phyloP scores from a whole-genome alignment of 1,140 invertebrate species.

The Trachelipus rathkii region DNA sequence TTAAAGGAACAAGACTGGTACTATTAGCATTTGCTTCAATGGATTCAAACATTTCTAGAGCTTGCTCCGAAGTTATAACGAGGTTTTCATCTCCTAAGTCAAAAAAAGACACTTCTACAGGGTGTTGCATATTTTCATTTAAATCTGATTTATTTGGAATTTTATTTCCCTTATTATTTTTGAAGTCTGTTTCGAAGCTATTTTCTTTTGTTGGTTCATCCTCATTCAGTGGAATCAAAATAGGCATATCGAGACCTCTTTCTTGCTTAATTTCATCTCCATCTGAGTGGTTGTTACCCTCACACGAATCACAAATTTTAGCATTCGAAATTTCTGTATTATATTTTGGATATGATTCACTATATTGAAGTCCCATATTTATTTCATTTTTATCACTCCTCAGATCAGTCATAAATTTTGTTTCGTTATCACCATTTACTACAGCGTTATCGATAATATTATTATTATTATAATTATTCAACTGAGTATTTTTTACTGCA shows the following conservation, averaged over 20 bases:
- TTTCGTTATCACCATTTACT: not conserved
- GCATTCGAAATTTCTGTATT: not conserved
- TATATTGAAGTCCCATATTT: not conserved
- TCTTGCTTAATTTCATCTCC: not conserved
- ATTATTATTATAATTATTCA: not conserved
- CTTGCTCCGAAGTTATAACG: constrained; percentile 43
- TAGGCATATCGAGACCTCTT: not conserved
- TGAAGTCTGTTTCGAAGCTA: not conserved
- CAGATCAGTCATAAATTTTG: not conserved
- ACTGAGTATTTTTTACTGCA: not conserved
- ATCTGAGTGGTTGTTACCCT: not conserved
- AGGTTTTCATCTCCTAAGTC: constrained; percentile 37
- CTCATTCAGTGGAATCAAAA: not conserved
- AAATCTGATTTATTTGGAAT: not conserved
- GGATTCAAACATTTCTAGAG: constrained; percentile 39
- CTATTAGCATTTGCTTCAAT: constrained; percentile 14
- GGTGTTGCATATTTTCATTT: not conserved
- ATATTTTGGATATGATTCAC: too few relatives aligned
- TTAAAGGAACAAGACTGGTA: not conserved
- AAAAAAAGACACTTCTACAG: constrained; percentile 38
- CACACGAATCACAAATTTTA: not conserved
- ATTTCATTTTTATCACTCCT: not conserved
- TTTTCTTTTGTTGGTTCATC: not conserved
- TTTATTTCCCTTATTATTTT: not conserved
- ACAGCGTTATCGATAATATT: not conserved